Base-by-base conservation (phyloP, 2,797 vertebrate species). In the Gephyroberyx darwinii region DNA sequence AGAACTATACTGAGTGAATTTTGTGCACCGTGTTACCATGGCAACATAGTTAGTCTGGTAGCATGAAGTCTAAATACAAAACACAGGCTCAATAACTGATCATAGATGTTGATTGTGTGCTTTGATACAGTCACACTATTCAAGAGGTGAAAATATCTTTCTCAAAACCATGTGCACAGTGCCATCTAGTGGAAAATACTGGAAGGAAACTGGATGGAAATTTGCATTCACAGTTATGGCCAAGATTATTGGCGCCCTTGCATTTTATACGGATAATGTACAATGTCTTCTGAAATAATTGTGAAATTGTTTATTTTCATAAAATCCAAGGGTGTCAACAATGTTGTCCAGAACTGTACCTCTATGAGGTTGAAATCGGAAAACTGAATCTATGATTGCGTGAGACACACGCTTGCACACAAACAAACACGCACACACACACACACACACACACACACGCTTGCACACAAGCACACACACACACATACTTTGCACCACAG, bases 121-220 rank as follows among this genome's bases (percentile, higher is more conserved):
- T 77, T 84, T 84, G 75, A 86, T 85, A 50, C 45, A 54, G 33
- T 58, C 53, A 2, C 33, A 26, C 54, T 39, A 5, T 45, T 67
- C 35, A 8, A 3, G 13, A 19, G 53, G n/a, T 43, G n/a, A 43
- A 13, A 30, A 5, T 8, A 16, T 55, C 41, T 3, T 37, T 43
- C 43, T 30, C 56, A 88, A 85, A 75, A 69, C 62, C 22, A 45
- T 78, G 85, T 68, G 76, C 76, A 89, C 88, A 93, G 80, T 91
- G 88, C 88, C 92, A 93, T 85, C 92, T 92, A 89, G 88, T 92
- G 91, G 22, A 1, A 2, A 58, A 1, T 10, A 14, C 0, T 8
- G 19, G 1, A 55, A 71, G n/a, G n/a, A 30, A 19, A 35, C n/a
- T 53, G 45, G 26, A 17, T 33, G 26, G 51, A 45, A 31, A n/a